phyloP scores from a whole-genome alignment of 1,140 invertebrate genomes.

The Cotesia typhae region DNA sequence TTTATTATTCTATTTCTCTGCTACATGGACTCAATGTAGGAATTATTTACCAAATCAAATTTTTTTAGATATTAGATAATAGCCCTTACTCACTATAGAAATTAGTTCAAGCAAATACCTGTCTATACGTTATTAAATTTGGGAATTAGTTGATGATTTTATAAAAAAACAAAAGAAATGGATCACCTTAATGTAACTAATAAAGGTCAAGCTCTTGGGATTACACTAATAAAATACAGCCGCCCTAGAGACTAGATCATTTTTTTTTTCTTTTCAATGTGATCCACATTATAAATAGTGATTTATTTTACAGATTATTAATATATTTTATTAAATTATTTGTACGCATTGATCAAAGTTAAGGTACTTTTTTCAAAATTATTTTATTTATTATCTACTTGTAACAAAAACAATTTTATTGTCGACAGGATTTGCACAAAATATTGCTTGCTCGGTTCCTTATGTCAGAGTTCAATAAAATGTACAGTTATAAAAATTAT shows the following conservation, averaged over 20 bases:
- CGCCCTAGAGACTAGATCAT: conserved; percentile 50
- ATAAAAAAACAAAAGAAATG: not conserved
- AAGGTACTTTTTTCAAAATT: conserved; percentile 7
- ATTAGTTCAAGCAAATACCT: conserved; percentile 32
- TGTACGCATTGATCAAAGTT: not conserved
- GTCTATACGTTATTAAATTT: conserved; percentile 16
- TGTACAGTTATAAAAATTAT: conserved; percentile 23
- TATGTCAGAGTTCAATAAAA: conserved; percentile 23
- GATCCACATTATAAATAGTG: not conserved
- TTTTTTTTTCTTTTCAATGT: not conserved
- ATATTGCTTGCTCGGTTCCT: conserved; percentile 35
- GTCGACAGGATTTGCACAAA: conserved; percentile 34
- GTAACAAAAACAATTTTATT: not conserved
- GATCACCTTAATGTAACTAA: not conserved
- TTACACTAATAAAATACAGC: conserved; percentile 41
- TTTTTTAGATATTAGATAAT: conserved; percentile 50
- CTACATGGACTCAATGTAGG: conserved; percentile 44
- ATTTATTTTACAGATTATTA: not conserved
- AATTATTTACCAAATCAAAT: conserved; percentile 17
- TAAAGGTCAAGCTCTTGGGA: conserved; percentile 19
- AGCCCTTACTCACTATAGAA: conserved; percentile 44
- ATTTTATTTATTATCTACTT: not conserved
- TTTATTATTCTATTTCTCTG: conserved; percentile 21
- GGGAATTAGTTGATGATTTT: not conserved
- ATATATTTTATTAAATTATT: conserved; percentile 3